Conservation (phyloP, 2,113 vertebrate genomes). For the Gymnarchus niloticus region DNA sequence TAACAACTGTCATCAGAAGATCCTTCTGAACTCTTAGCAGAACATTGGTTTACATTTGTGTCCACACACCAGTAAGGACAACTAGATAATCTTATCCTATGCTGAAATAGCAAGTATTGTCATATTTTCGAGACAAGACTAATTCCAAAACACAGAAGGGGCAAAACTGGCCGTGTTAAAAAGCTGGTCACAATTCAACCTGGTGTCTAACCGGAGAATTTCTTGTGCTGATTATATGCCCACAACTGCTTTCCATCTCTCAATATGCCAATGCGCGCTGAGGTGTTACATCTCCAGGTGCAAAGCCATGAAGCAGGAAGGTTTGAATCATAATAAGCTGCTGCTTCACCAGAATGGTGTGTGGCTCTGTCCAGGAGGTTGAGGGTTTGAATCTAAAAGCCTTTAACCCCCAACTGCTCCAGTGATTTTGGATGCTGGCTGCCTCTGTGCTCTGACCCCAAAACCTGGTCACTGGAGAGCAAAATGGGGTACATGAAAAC, state of each 20-base stretch:
- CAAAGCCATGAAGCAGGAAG: background rate
- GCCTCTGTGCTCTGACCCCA: too few relatives aligned
- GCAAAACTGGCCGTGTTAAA: background rate
- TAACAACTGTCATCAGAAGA: too few relatives aligned
- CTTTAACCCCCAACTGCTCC: too few relatives aligned
- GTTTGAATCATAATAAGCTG: background rate
- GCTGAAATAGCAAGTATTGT: background rate
- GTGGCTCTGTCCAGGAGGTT: background rate
- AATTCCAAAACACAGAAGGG: background rate
- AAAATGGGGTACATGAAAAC: too few relatives aligned
- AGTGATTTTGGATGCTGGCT: too few relatives aligned
- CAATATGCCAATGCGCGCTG: background rate
- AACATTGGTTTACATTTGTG: background rate
- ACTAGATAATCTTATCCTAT: background rate
- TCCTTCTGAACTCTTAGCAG: background rate
- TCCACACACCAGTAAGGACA: background rate
- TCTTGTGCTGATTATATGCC: background rate
- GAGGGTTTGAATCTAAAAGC: too few relatives aligned
- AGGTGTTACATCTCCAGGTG: background rate
- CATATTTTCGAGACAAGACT: background rate
- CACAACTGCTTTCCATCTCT: background rate
- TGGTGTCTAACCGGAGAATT: background rate
- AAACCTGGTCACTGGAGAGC: too few relatives aligned
- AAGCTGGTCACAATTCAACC: background rate
- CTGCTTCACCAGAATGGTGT: background rate